These are phyloP conservation scores for Masnerella sp. DNA, from an alignment of 2,888 invertebrate species.

Conservation along the genomic window DNA sequence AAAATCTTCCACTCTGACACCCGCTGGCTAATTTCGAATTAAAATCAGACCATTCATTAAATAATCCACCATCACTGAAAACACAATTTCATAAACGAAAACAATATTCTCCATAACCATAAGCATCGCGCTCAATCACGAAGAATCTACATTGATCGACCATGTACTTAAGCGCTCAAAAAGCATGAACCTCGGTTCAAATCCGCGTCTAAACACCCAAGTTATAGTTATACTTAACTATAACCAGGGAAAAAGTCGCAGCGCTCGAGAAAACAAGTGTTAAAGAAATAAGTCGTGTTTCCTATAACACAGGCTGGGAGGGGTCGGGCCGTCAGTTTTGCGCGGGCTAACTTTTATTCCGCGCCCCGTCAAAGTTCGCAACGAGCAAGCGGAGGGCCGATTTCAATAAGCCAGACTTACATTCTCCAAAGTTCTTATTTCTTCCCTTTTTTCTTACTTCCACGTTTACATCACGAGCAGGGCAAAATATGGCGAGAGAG, in stretches of 20 bases:
- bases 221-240: no score
- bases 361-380: slow-evolving; percentile 71
- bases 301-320: slow-evolving; percentile 68
- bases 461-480: slow-evolving; percentile 45
- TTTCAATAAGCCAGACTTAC: slow-evolving; percentile 70
- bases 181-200: no score
- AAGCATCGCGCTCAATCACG: no score
- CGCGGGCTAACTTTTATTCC: slow-evolving; percentile 67
- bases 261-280: slow-evolving; percentile 34
- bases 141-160: no score
- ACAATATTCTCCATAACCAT: no score
- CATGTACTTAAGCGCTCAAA: no score
- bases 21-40: no score
- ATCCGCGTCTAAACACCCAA: slow-evolving; percentile 8
- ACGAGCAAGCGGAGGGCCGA: slow-evolving; percentile 71
- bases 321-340: slow-evolving; percentile 72
- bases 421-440: slow-evolving; percentile 55
- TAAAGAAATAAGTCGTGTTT: slow-evolving; percentile 48
- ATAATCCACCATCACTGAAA: no score
- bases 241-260: slow-evolving; percentile 14
- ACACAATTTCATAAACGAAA: no score
- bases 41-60: no score
- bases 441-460: slow-evolving; percentile 41
- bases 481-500: slow-evolving; percentile 43
- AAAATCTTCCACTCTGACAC: no score